A percentile compares a stretch with the other conserved stretches of the same genome.
Evolutionary conservation across 1,140 invertebrate genomes (phyloP).

Genomic region (Papilio polytes): DNA sequence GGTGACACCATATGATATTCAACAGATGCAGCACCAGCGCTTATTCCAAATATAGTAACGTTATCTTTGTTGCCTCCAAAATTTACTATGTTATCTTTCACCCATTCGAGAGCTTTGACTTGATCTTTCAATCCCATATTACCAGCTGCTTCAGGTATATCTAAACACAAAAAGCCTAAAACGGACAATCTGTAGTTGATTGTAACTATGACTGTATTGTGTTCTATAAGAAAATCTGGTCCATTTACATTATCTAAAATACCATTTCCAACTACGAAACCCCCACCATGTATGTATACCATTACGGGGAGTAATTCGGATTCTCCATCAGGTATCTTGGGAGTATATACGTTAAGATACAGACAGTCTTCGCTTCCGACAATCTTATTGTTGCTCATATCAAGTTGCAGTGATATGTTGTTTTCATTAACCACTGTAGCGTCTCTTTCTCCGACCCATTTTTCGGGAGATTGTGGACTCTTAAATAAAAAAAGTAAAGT

Average conservation of each 20-base stretch:
- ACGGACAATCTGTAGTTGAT: conserved; percentile 85
- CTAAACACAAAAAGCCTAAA: conserved; percentile 80
- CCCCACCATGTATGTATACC: conserved; percentile 90
- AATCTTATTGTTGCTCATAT: conserved; percentile 29
- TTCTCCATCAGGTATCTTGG: conserved; percentile 18
- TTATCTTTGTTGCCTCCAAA: conserved; percentile 72
- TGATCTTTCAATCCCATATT: conserved; percentile 84
- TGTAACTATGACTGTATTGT: conserved; percentile 84
- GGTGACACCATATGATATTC: conserved; percentile 72
- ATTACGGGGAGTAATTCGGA: conserved; percentile 85
- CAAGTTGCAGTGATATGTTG: conserved; percentile 48
- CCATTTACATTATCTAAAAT: conserved; percentile 59
- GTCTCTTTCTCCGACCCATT: conserved; percentile 59
- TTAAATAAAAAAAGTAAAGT: conserved; percentile 38
- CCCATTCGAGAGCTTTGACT: conserved; percentile 69
- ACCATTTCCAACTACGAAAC: conserved; percentile 84
- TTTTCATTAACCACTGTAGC: conserved; percentile 47
- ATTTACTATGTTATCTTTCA: conserved; percentile 66
- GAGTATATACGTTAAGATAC: conserved; percentile 62
- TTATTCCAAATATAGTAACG: conserved; percentile 81
- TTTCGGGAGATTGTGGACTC: conserved; percentile 49
- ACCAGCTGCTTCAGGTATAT: conserved; percentile 71
- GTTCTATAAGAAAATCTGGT: conserved; percentile 81
- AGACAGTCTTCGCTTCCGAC: conserved; percentile 65
- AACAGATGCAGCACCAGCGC: conserved; percentile 77